Percentiles rank a stretch among this genome's conserved stretches.
Conservation (phyloP, 2,888 invertebrate species). For the Caenorhabditis panamensis region DNA sequence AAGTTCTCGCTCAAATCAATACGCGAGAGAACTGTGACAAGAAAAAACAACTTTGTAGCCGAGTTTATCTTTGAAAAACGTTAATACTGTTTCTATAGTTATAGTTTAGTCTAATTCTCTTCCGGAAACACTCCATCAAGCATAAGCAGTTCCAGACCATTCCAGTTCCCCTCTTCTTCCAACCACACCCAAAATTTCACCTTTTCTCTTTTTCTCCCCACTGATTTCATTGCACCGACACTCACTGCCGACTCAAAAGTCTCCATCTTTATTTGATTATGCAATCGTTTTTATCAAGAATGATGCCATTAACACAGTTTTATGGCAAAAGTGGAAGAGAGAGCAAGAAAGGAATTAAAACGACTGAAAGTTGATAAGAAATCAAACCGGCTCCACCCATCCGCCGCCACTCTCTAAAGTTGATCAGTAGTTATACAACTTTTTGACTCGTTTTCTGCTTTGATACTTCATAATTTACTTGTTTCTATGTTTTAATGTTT, state of each 20-base stretch:
- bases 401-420: background rate
- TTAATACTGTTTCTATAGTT: no score
- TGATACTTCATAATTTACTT: background rate
- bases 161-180: background rate
- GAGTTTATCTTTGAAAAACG: no score
- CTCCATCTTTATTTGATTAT: slow-evolving; percentile 19
- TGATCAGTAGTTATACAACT: slow-evolving; percentile 6
- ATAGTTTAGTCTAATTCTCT: no score
- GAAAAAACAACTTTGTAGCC: no score
- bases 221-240: slow-evolving; percentile 11
- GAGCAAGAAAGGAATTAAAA: slow-evolving; percentile 36
- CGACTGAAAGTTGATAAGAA: slow-evolving; percentile 33
- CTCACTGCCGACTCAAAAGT: background rate
- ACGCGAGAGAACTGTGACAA: background rate
- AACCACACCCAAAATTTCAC: slow-evolving; percentile 5
- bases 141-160: no score
- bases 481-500: background rate
- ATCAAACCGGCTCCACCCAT: slow-evolving; percentile 46
- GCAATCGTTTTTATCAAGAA: slow-evolving; percentile 44
- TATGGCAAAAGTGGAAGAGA: slow-evolving; percentile 29
- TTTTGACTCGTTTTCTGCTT: slow-evolving; percentile 11
- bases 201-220: background rate
- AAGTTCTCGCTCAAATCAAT: background rate
- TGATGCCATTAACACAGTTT: slow-evolving; percentile 51
- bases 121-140: no score